These are phyloP conservation scores for Agapornis roseicollis DNA, from an alignment of 2,113 vertebrate species.

Conservation along the genomic window DNA sequence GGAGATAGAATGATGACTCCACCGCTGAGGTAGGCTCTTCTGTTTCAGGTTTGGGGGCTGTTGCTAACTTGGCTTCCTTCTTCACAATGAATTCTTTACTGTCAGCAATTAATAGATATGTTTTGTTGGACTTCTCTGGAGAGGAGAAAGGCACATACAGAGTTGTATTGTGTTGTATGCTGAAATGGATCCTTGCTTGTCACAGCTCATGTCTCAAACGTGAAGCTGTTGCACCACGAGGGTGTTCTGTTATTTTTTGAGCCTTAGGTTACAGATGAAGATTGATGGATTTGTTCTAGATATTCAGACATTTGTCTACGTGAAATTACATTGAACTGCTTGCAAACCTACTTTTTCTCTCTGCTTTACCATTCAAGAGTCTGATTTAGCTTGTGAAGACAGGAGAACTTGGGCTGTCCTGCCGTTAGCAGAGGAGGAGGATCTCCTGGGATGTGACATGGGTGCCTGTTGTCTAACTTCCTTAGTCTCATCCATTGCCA, in stretches of 20 bases:
- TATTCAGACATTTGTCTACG: background rate
- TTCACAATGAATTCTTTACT: background rate
- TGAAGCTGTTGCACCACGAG: background rate
- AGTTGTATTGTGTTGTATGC: background rate
- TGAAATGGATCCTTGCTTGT: background rate
- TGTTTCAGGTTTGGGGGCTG: background rate
- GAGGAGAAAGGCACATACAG: background rate
- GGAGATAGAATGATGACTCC: background rate
- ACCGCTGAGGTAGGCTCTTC: background rate
- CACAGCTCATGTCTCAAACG: background rate
- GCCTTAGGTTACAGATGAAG: background rate
- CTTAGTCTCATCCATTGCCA: background rate
- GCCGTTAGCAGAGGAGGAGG: background rate
- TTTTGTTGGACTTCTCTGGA: background rate
- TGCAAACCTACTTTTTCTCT: background rate
- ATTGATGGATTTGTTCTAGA: background rate
- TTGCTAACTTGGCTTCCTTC: background rate
- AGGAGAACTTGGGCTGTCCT: background rate
- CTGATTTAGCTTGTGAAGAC: background rate
- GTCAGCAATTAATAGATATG: background rate
- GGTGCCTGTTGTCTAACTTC: background rate
- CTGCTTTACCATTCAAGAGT: rapidly evolving
- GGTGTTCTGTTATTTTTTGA: background rate
- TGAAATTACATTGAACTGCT: background rate
- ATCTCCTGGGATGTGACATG: background rate